Percentiles rank a stretch among this genome's conserved stretches.
Conservation (phyloP, 2,113 vertebrate genomes). For the Hippocampus zosterae region DNA sequence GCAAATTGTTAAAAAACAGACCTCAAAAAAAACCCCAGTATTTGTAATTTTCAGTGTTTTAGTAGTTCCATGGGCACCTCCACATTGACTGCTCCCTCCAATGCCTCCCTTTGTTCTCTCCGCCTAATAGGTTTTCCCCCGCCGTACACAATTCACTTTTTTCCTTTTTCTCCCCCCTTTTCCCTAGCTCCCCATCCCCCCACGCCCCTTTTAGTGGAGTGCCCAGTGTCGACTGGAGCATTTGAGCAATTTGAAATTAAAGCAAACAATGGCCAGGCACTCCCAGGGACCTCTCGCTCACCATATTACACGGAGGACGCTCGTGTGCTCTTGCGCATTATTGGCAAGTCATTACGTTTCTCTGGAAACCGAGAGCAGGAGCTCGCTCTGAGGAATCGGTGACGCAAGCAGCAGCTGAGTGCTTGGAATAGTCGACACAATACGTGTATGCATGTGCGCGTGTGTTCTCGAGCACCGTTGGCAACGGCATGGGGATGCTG, state of each 20-base stretch:
- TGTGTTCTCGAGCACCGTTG: conserved; percentile 50
- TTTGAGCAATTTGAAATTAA: conserved; percentile 78
- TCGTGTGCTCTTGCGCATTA: conserved; percentile 74
- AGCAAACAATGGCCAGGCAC: conserved; percentile 73
- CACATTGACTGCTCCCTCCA: conserved; percentile 55
- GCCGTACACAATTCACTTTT: conserved; percentile 72
- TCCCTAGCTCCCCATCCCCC: conserved; percentile 45
- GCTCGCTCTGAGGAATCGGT: conserved; percentile 62
- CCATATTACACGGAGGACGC: conserved; percentile 72
- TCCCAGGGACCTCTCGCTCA: conserved; percentile 72
- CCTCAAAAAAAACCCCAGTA: conserved; percentile 23
- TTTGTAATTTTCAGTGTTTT: conserved; percentile 68
- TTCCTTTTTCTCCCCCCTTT: conserved; percentile 32
- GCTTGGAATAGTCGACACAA: conserved; percentile 50
- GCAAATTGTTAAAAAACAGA: conserved; percentile 50
- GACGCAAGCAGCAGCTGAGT: conserved; percentile 73
- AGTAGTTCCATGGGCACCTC: conserved; percentile 54
- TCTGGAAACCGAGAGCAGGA: conserved; percentile 70
- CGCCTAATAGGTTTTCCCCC: conserved; percentile 71
- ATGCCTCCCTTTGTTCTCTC: conserved; percentile 69
- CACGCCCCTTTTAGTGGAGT: conserved; percentile 63
- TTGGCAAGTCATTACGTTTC: conserved; percentile 77
- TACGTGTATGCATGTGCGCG: conserved; percentile 28
- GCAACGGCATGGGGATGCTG: conserved; percentile 57
- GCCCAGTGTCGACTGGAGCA: conserved; percentile 71